Evolutionary conservation across 2,797 vertebrate species (phyloP).

Genomic region (Notamacropus eugenii): DNA sequence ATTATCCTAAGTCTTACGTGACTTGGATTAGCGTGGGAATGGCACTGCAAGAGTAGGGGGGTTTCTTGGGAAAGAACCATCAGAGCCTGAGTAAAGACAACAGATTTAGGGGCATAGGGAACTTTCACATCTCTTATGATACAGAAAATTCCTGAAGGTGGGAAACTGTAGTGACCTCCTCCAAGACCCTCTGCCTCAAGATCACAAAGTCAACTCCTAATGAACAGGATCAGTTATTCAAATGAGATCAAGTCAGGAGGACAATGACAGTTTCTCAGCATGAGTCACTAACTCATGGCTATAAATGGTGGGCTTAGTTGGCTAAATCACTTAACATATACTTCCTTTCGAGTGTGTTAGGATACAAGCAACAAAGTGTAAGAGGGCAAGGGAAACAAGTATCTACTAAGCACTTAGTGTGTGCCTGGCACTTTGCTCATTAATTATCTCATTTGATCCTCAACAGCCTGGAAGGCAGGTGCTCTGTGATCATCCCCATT

Average conservation of each 20-base stretch:
- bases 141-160: neutral
- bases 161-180: neutral
- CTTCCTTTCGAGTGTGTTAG: neutral
- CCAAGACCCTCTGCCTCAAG: neutral
- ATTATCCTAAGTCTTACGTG: neutral
- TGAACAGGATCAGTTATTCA: neutral
- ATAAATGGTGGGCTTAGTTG: neutral
- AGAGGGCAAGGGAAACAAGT: neutral
- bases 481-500: neutral
- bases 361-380: neutral
- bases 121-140: neutral
- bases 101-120: neutral
- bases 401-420: too few relatives aligned
- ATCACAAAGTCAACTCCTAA: neutral
- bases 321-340: neutral
- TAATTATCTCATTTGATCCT: neutral
- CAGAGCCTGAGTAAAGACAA: neutral
- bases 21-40: neutral
- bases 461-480: neutral
- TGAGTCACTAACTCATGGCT: neutral
- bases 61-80: conserved; percentile 18
- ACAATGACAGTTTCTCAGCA: neutral
- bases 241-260: neutral
- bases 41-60: neutral
- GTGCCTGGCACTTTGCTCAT: neutral